Base-by-base conservation (phyloP, 1,140 invertebrate species). In the Sipha flava region DNA sequence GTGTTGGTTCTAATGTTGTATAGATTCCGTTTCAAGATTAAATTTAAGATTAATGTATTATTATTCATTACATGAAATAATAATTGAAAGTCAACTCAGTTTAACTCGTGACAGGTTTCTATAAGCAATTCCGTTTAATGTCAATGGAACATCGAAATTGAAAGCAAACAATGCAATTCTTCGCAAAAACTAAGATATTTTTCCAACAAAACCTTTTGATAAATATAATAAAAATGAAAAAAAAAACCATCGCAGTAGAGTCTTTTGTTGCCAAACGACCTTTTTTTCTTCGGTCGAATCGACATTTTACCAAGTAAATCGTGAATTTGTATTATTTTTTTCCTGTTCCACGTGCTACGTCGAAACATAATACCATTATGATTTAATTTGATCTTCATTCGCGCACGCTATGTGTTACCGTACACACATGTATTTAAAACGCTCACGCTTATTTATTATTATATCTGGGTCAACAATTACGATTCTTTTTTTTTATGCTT, bases 161-260 rank as follows among this genome's bases (percentile, higher is more conserved):
- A 64, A 64, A 64, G n/a, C 34, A 34, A 64, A 64, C 62, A 34
- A 64, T 37, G n/a, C 62, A n/a, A 37, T 64, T 21, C 1, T 9
- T 64, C 14, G 31, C 31, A 64, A 40, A 64, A 40, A 64, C 62
- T 64, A n/a, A 64, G 62, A 64, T 64, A n/a, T 64, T 62, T 64
- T 64, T 64, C 34, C n/a, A 21, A 64, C 62, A 64, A 64, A 37
- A 64, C 18, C 10, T 12, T 21, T 64, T 64, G n/a, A n/a, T n/a
- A n/a, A n/a, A n/a, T n/a, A n/a, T n/a, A n/a, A n/a, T n/a, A n/a
- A n/a, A n/a, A n/a, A 31, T 59, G 18, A 3, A 4, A 4, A 62
- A 62, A 31, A 62, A 37, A 64, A 64, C 6, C 31, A n/a, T 37
- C 12, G n/a, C 21, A 40, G 37, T 64, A 37, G 62, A 64, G 37